Evolutionary conservation across 1,140 invertebrate genomes (phyloP), one percentile per base, ranked within the genome.

Genomic region (Drosophila carrolli): DNA sequence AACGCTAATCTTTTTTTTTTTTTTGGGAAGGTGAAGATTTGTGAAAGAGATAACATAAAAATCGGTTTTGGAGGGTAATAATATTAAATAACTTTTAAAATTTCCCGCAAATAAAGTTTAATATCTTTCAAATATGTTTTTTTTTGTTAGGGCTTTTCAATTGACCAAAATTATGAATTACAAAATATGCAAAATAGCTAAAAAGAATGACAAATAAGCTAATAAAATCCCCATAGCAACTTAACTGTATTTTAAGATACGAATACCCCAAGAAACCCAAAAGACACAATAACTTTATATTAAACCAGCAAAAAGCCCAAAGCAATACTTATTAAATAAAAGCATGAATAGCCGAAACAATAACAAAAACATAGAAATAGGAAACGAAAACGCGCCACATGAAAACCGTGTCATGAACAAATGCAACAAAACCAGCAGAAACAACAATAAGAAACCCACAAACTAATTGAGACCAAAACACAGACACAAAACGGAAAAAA

Each of bases 341-440:
- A 66, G 32, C 19, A 47, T 43, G 53, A 57, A 75, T 48, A 75
- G 27, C 27, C 38, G 38, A 71, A 71, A 77, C 68, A 53, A 77
- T 65, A 78, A 78, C 57, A 60, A 78, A 71, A 46, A 53, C 47
- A 58, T 44, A 81, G 70, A 86, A 86, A 81, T 86, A 82, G 83
- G 83, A 88, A 88, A 83, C 79, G 75, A 86, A 86, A 81, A 86
- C 83, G 60, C 75, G 82, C 78, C 83, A 82, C 71, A 86, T 88
- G 67, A 74, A 88, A 88, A 88, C 83, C 75, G 76, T 88, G 83
- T 88, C 83, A 88, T 88, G 83, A 88, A 88, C 83, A 88, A 88
- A 88, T 88, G 71, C 83, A 88, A 88, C 76, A 76, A 83, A 66
- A 71, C 46, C 65, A 77, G 76, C 78, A 85, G 51, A 75, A 85